Evolutionary conservation across 2,888 invertebrate genomes (phyloP), one percentile per base, ranked within the genome.

Genomic region (Drosophila paranaensis): DNA sequence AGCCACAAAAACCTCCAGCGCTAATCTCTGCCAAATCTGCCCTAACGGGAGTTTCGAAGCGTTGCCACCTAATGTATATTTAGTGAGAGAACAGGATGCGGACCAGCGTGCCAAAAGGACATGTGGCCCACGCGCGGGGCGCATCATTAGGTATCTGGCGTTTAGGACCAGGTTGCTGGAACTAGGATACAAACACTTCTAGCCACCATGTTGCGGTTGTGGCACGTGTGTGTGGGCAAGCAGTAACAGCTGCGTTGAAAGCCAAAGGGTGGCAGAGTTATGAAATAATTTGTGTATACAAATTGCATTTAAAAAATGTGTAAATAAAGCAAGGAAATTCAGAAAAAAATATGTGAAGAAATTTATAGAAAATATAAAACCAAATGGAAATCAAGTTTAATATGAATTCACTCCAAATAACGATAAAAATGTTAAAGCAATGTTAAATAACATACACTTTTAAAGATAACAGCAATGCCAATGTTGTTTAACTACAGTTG

Each of bases 1-100:
- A 67, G 57, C 83, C 82, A 46, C 71, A 48, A 64, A 48, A 77
- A 73, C 67, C 48, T 65, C 27, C 54, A 14, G 58, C 69, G 65
- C 87, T 83, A 86, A 86, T 86, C 79, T 70, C 71, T 75, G 67
- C 64, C 60, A 73, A 74, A 83, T 77, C 72, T 70, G 54, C 40
- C 3, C 57, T 67, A 48, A 66, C 61, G 27, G 58, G 60, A 39
- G 58, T 77, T 69, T 74, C 81, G 74, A 72, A 85, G 74, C 73
- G 67, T 66, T 79, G 68, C 72, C 74, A 81, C 77, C 70, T 54
- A 81, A 79, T 81, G 76, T 80, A 62, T 66, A 57, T 70, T 70
- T 69, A 68, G 68, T 68, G 73, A 42, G 51, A 27, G 45, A 55
- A 51, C 11, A 42, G n/a, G 10, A 16, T 37, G 46, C 27, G 20